Evolutionary conservation across 2,888 invertebrate species (phyloP), one percentile per base, ranked within the genome.

Genomic region (Clostera curtula): DNA sequence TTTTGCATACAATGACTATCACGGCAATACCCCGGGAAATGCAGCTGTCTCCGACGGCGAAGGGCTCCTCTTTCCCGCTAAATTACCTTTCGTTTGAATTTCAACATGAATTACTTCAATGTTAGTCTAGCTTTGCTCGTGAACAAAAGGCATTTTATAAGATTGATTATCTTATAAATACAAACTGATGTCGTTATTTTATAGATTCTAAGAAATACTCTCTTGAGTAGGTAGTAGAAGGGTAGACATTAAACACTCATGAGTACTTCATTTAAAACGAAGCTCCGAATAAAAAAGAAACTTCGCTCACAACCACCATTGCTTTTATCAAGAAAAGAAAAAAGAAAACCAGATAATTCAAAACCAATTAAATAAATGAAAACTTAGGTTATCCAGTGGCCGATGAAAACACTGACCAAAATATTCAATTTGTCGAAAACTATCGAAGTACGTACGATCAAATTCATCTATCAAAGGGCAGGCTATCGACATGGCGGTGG

Each of bases 1-100:
- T 68, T 76, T 75, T 74, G 74, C 76, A 77, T 80, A 80, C 76
- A 79, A 77, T 75, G 71, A 68, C 66, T 61, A 57, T 49, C 53
- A 57, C 56, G 58, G 56, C 53, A 58, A 52, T 51, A 40, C 49
- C 45, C 9, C 31, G 29, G 34, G 39, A 50, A 67, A 66, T 58
- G 63, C 61, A 49, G 57, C 58, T 51, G 60, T 48, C 55, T 54
- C 43, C 31, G 40, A 37, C 43, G 27, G 20, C 18, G 24, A 28
- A 31, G 27, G 31, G 26, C 36, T 24, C 17, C 19, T 13, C 38
- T 45, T 43, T 48, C 45, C 29, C 42, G 25, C 36, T 19, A 27
- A 32, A 34, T 42, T 29, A 31, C 29, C 32, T 43, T 34, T 40
- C 33, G 43, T 49, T 48, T 43, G 40, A 49, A 52, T 52, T 45